These are phyloP conservation scores for Didymodactylos carnosus DNA, from an alignment of 2,888 invertebrate species.

Conservation along the genomic window DNA sequence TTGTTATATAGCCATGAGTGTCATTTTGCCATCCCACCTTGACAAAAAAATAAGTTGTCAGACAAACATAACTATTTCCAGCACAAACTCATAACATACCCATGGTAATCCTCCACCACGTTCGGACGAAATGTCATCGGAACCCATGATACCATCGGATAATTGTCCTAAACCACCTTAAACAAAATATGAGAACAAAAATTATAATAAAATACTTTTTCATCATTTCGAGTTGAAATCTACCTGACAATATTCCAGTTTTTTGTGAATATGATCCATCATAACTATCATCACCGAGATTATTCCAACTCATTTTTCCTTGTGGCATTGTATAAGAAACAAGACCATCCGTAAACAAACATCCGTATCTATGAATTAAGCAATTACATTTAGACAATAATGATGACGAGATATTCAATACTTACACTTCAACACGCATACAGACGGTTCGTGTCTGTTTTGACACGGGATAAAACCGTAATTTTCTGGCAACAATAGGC, in stretches of 20 bases:
- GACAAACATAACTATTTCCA: slow-evolving; percentile 54
- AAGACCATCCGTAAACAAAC: slow-evolving; percentile 48
- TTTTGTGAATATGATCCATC: slow-evolving; percentile 47
- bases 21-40: slow-evolving; percentile 62
- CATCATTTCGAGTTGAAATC: background rate
- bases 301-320: slow-evolving; percentile 56
- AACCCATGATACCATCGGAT: slow-evolving; percentile 44
- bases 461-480: background rate
- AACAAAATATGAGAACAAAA: slow-evolving; percentile 36
- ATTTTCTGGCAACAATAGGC: background rate
- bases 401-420: background rate
- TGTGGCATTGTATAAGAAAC: slow-evolving; percentile 69
- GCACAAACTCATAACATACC: too few species aligned
- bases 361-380: background rate
- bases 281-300: slow-evolving; percentile 62
- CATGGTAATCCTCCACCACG: background rate
- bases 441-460: background rate
- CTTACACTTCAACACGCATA: slow-evolving; percentile 1
- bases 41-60: too few species aligned
- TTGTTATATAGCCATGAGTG: slow-evolving; percentile 42
- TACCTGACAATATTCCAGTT: too few species aligned
- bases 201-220: background rate
- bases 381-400: background rate
- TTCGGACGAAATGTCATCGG: background rate
- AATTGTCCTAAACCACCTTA: slow-evolving; percentile 62